A percentile compares a stretch with the other conserved stretches of the same genome.
Conservation (phyloP, 1,140 invertebrate genomes). For the Stenopsyche tienmushanensis region DNA sequence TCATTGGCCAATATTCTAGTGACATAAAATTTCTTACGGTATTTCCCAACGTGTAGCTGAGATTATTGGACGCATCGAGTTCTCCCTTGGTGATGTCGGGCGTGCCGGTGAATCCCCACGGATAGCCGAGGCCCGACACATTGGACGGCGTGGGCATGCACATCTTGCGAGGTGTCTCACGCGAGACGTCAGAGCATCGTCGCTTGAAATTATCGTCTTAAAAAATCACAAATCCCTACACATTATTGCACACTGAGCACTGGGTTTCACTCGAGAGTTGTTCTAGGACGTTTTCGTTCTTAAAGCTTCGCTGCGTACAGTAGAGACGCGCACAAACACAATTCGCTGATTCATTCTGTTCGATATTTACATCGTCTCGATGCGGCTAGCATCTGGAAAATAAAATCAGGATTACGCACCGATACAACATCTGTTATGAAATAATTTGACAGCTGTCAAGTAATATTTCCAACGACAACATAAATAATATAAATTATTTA, state of each 20-base stretch:
- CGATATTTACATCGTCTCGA: background rate
- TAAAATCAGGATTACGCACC: too few species aligned
- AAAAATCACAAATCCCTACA: background rate
- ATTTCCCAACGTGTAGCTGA: constrained; percentile 55
- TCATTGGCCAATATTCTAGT: too few species aligned
- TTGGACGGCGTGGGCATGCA: constrained; percentile 57
- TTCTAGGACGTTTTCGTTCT: background rate
- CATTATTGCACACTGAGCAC: background rate
- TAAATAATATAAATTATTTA: too few species aligned
- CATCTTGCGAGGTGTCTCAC: constrained; percentile 46
- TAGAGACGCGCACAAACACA: too few species aligned
- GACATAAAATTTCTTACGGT: constrained; percentile 46
- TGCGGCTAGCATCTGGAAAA: too few species aligned
- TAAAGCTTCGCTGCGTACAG: background rate
- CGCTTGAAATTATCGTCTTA: background rate
- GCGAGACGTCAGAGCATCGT: constrained; percentile 33
- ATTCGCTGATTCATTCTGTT: too few species aligned
- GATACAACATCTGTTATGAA: too few species aligned
- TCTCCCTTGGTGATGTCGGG: constrained; percentile 55
- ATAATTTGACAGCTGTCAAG: background rate
- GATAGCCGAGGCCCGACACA: constrained; percentile 55
- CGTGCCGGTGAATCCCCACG: constrained; percentile 54
- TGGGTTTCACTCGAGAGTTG: background rate
- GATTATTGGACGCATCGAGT: constrained; percentile 53
- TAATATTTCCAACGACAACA: too few species aligned